Base-by-base conservation (phyloP, 2,797 vertebrate genomes). In the Chelon labrosus region DNA sequence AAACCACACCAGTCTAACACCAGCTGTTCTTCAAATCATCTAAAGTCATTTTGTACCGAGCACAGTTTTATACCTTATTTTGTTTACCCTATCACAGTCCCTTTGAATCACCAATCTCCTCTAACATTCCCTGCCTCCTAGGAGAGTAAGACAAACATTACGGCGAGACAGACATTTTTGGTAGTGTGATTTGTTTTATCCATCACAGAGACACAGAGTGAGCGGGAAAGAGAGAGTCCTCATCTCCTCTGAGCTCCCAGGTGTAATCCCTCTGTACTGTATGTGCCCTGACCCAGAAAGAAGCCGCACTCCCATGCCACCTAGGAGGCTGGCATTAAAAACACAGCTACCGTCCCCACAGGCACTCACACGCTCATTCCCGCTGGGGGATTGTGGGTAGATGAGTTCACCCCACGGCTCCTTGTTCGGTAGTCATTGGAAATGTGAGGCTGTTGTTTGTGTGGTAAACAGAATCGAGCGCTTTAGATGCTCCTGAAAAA, bases 211-310 rank as follows among this genome's bases (percentile, higher is more conserved):
- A 84, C 64, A 37, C 55, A 35, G 82, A 80, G 73, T 19, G 54
- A 65, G 59, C 52, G 65, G 57, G 73, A 75, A 68, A 69, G 69
- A 73, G 86, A 78, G 83, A 89, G 88, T 84, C 91, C 80, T 88
- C 90, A 82, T 91, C 90, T 92, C 88, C 90, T 88, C 85, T 90
- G 85, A 89, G 90, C 89, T 93, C 93, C 90, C 91, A 90, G 91
- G 92, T 94, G 92, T 91, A 93, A 94, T 92, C 91, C 77, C 76
- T 80, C 88, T 90, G 88, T 88, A 91, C 92, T 90, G 89, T 86
- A 89, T 90, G 90, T 87, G 91, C 88, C 83, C 90, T 94, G 93
- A 93, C 93, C 93, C 91, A 94, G 92, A 94, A 94, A 94, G 86
- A 84, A 83, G 85, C 77, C n/a, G 66, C 75, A 88, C 92, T 92